A percentile compares a stretch with the other conserved stretches of the same genome.
These are phyloP conservation scores for Pristionchus pacificus DNA, from an alignment of 1,140 invertebrate genomes.

Conservation along the genomic window DNA sequence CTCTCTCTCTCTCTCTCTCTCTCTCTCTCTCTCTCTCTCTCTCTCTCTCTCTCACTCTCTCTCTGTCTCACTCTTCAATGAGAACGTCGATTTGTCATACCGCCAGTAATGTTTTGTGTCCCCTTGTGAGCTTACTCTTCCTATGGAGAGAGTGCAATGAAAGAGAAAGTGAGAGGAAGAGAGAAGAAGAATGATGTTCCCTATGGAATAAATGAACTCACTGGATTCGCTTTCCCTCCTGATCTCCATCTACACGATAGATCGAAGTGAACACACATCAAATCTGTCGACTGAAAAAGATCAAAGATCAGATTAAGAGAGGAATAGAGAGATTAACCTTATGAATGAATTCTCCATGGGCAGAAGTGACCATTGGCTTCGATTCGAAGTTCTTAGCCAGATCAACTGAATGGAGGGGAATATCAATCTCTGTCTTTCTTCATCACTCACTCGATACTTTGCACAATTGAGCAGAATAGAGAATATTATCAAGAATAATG, in stretches of 20 bases:
- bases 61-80: too few species aligned
- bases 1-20: too few species aligned
- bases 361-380: slow-evolving; percentile 39
- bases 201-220: not conserved
- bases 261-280: slow-evolving; percentile 50
- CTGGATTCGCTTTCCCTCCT: slow-evolving; percentile 37
- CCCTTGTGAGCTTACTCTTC: too few species aligned
- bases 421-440: too few species aligned
- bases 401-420: slow-evolving; percentile 42
- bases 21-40: too few species aligned
- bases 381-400: slow-evolving; percentile 45
- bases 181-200: not conserved
- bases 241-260: slow-evolving; percentile 48
- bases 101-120: too few species aligned
- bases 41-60: too few species aligned
- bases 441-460: slow-evolving; percentile 48
- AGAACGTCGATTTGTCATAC: too few species aligned
- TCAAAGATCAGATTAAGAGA: too few species aligned
- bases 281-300: slow-evolving; percentile 28
- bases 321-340: too few species aligned
- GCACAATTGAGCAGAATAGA: slow-evolving; percentile 49
- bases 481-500: slow-evolving; percentile 55
- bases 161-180: too few species aligned
- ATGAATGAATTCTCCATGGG: slow-evolving; percentile 42
- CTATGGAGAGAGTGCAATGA: too few species aligned